Evolutionary conservation across 2,797 vertebrate genomes (phyloP), one percentile per base, ranked within the genome.

Genomic region (Gallirallus australis): DNA sequence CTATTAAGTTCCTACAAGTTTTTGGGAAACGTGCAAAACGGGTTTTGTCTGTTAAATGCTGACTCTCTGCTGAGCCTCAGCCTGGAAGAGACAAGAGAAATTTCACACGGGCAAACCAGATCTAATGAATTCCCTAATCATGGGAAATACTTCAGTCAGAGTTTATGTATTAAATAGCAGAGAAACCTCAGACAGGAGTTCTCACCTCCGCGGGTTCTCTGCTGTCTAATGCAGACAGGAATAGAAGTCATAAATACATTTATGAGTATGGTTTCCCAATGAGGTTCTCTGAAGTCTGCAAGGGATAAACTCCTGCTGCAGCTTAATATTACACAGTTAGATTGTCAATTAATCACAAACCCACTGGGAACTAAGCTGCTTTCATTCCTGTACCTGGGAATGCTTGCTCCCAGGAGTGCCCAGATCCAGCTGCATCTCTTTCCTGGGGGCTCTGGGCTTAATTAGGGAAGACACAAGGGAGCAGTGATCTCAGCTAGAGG

Each of bases 91-190:
- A 75, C 33, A 28, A 47, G 65, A 81, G 73, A 86, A 83, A 79
- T 61, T 93, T 94, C 80, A 78, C 69, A 59, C 7, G 50, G 35
- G 60, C 73, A 84, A 87, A 80, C 25, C 57, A 90, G 42, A 82
- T 18, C 28, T 86, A 89, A 89, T 73, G 48, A 93, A 73, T 79
- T 93, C 73, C 35, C 66, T 79, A 69, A 92, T 20, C 54, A 82
- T 95, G 92, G 86, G 83, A 96, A 96, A 84, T 56, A 23, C 19
- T 84, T 95, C 72, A 96, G 90, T 94, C 86, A 96, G 82, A 83
- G 39, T 52, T 89, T 45, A 69, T 5, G 6, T 10, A n/a, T 63
- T 90, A 63, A 93, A 48, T 30, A 39, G 40, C 40, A 93, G 65
- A 73, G 82, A 86, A 91, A 64, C 71, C 80, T 86, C 72, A 81